Evolutionary conservation across 2,888 invertebrate species (phyloP).

Genomic region (Polydrusus pterygomalis): DNA sequence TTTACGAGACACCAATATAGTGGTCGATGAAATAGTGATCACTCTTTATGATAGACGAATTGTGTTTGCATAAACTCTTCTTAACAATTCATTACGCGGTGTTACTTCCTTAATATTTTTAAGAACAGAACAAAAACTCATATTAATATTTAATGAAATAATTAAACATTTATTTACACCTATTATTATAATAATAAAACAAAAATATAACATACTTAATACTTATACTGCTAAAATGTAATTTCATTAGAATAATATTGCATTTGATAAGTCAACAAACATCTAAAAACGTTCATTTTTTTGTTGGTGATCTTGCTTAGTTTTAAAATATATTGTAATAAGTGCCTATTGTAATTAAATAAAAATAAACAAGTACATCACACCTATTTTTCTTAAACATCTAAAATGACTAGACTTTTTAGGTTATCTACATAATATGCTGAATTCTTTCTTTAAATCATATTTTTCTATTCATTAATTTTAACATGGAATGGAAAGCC

Average conservation of each 20-base stretch:
- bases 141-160: conserved; percentile 18
- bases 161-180: conserved; percentile 50
- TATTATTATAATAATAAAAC: conserved; percentile 23
- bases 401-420: conserved; percentile 27
- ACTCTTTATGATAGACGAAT: too few relatives aligned
- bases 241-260: background rate
- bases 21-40: too few relatives aligned
- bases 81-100: too few relatives aligned
- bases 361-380: conserved; percentile 12
- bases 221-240: conserved; percentile 2
- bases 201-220: conserved; percentile 5
- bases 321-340: background rate
- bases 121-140: background rate
- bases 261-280: background rate
- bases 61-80: too few relatives aligned
- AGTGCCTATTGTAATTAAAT: background rate
- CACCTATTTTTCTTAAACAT: conserved; percentile 12
- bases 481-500: too few relatives aligned
- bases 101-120: too few relatives aligned
- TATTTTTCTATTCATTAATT: too few relatives aligned
- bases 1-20: too few relatives aligned
- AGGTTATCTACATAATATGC: background rate
- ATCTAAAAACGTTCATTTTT: background rate
- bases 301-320: too few relatives aligned
- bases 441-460: background rate